Evolutionary conservation across 2,797 vertebrate genomes (phyloP).

Genomic region (Microtus obscurus): DNA sequence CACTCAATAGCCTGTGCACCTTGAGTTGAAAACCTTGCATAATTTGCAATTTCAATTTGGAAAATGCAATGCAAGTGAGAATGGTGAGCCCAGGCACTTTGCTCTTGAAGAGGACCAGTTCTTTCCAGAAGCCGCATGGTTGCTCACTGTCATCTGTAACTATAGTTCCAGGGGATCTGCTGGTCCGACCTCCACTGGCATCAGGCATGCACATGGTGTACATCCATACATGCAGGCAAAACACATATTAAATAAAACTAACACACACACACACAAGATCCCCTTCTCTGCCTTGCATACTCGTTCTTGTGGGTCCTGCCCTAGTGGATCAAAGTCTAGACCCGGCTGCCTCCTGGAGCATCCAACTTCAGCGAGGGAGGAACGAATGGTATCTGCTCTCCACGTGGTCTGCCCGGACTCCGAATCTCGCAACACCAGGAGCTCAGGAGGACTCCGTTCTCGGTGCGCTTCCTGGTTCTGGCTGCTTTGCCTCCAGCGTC

Average conservation of each 20-base stretch:
- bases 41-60: not conserved
- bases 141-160: not conserved
- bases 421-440: constrained; percentile 21
- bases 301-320: rapidly evolving
- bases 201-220: not conserved
- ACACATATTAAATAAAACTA: not conserved
- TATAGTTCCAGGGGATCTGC: not conserved
- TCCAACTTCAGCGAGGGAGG: not conserved
- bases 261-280: not conserved
- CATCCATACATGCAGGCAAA: not conserved
- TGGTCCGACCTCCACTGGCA: not conserved
- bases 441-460: constrained; percentile 25
- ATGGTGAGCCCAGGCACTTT: not conserved
- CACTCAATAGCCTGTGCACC: not conserved
- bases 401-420: constrained; percentile 63
- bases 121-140: not conserved
- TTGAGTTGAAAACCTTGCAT: not conserved
- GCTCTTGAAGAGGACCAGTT: not conserved
- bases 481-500: not conserved
- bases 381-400: not conserved
- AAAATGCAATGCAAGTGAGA: not conserved
- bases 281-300: rapidly evolving
- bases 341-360: rapidly evolving
- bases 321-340: not conserved
- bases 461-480: constrained; percentile 66